Conservation (phyloP, 2,888 invertebrate genomes). For the Isoperla grammatica region DNA sequence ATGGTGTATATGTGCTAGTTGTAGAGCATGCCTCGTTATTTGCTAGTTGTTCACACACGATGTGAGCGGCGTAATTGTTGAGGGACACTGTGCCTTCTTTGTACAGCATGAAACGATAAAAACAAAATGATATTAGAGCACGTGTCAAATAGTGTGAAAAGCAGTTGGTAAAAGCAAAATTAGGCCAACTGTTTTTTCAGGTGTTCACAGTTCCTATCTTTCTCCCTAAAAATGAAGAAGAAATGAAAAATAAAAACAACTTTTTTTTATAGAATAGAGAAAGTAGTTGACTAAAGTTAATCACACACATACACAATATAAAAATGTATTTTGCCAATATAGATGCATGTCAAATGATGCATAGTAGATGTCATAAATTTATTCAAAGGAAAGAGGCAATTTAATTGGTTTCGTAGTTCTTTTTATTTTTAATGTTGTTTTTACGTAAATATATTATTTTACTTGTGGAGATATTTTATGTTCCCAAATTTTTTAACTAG, state of each 20-base stretch:
- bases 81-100: constrained; percentile 35
- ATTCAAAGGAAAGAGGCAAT: constrained; percentile 26
- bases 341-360: constrained; percentile 25
- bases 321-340: constrained; percentile 29
- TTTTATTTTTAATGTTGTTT: constrained; percentile 24
- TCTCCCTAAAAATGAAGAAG: constrained; percentile 32
- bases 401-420: constrained; percentile 22
- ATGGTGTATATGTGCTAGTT: too few species aligned
- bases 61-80: constrained; percentile 26
- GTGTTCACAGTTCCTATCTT: constrained; percentile 38
- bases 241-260: constrained; percentile 32
- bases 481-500: neutral
- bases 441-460: constrained; percentile 7
- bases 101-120: constrained; percentile 32
- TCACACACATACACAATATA: constrained; percentile 28
- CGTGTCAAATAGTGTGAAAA: constrained; percentile 32
- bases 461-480: neutral
- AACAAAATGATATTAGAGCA: constrained; percentile 33
- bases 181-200: constrained; percentile 31
- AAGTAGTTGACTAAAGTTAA: constrained; percentile 23
- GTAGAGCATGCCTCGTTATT: constrained; percentile 1
- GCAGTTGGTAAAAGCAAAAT: constrained; percentile 28
- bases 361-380: constrained; percentile 26
- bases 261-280: constrained; percentile 33
- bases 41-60: too few species aligned